Percentiles rank a stretch among this genome's conserved stretches.
Evolutionary conservation across 37 sponge, comb jelly and placozoan species (phyloP).

Genomic region (Beroe ovata): DNA sequence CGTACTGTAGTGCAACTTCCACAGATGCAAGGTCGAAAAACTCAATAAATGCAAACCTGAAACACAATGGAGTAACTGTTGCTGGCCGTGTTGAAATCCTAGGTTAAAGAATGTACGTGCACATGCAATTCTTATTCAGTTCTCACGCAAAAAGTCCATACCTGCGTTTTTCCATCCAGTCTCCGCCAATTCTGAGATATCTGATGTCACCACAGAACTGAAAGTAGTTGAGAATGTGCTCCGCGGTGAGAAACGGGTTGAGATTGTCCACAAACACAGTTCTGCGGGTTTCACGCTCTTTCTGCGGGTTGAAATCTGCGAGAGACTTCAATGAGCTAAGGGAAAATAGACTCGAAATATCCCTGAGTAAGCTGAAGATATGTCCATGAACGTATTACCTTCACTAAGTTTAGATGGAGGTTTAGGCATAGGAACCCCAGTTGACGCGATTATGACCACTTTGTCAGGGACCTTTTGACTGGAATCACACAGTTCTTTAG

Average conservation of each 20-base stretch:
- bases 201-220: slow-evolving; percentile 94
- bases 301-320: slow-evolving; percentile 16
- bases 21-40: slow-evolving; percentile 84
- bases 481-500: slow-evolving; percentile 60
- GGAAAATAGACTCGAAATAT: no score
- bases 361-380: no score
- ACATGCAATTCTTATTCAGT: no score
- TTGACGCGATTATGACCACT: neutral
- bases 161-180: slow-evolving; percentile 96
- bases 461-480: slow-evolving; percentile 7
- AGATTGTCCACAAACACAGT: slow-evolving; percentile 93
- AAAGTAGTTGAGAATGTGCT: slow-evolving; percentile 91
- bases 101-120: no score
- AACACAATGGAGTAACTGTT: no score
- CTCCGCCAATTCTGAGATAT: slow-evolving; percentile 93
- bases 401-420: slow-evolving; percentile 8
- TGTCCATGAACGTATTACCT: neutral
- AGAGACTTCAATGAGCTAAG: no score
- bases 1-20: slow-evolving; percentile 82
- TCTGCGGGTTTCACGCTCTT: slow-evolving; percentile 77
- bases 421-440: slow-evolving; percentile 30
- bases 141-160: no score
- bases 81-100: no score
- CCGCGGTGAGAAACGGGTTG: slow-evolving; percentile 80
- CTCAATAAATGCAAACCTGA: slow-evolving; percentile 97